Evolutionary conservation across 2,797 vertebrate species (phyloP).

Genomic region (Podarcis lilfordi): DNA sequence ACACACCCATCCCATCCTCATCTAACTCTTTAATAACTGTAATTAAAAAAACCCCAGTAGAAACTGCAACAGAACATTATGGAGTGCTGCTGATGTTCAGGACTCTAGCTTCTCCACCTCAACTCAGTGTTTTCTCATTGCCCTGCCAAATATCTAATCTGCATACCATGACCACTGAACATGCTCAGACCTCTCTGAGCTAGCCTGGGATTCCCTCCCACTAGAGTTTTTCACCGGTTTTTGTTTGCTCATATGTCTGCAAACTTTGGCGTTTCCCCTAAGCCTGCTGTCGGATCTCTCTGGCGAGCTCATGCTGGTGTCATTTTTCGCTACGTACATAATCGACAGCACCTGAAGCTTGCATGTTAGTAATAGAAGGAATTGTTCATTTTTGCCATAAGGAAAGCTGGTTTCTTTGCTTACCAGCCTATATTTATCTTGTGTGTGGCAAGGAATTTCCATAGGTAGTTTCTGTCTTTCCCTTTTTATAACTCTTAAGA

Average conservation of each 20-base stretch:
- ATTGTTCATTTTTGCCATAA: not conserved
- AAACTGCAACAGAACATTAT: not conserved
- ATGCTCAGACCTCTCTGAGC: too few relatives aligned
- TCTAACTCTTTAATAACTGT: slow-evolving; percentile 64
- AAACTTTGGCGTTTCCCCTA: too few relatives aligned
- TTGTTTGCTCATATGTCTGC: too few relatives aligned
- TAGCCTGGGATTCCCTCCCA: too few relatives aligned
- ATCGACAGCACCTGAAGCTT: not conserved
- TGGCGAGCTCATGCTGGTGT: too few relatives aligned
- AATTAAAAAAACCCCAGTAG: not conserved
- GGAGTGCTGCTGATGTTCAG: not conserved
- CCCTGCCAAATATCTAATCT: too few relatives aligned
- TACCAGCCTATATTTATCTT: not conserved
- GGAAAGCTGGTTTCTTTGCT: not conserved
- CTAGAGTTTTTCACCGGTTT: too few relatives aligned
- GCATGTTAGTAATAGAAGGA: not conserved
- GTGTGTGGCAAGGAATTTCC: not conserved
- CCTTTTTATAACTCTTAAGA: not conserved
- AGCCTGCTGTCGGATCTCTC: too few relatives aligned
- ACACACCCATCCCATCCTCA: slow-evolving; percentile 11
- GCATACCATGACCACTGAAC: too few relatives aligned
- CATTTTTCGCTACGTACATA: too few relatives aligned
- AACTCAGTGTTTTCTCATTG: too few relatives aligned
- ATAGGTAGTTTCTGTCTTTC: not conserved
- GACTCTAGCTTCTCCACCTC: not conserved